phyloP scores from a whole-genome alignment of 2,797 vertebrate genomes.

The Austrolebias charrua region DNA sequence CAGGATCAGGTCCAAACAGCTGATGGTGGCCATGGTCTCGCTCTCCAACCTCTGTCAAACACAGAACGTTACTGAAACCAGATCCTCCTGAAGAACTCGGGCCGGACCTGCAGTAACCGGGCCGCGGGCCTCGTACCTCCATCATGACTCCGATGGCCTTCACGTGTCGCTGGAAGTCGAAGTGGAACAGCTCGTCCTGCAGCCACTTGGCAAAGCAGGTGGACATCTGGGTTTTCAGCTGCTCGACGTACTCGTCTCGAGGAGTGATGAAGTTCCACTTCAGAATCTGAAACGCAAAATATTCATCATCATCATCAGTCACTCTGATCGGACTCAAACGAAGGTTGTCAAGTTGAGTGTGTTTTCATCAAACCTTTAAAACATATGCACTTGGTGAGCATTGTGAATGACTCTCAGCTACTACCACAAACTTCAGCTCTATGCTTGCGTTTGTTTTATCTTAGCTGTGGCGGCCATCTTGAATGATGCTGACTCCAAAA shows the following conservation, averaged over 20 bases:
- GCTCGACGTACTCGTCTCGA: conserved; percentile 95
- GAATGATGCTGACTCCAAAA: too few species aligned
- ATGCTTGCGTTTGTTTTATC: too few species aligned
- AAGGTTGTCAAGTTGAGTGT: too few species aligned
- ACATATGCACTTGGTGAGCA: too few species aligned
- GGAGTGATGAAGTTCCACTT: conserved; percentile 98
- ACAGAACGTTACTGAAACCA: not conserved
- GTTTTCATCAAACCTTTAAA: too few species aligned
- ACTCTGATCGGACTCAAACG: too few species aligned
- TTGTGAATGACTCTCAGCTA: too few species aligned
- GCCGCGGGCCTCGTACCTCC: conserved; percentile 78
- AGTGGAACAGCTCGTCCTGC: conserved; percentile 95
- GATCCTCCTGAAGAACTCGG: too few species aligned
- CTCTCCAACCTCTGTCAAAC: conserved; percentile 86
- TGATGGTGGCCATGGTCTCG: conserved; percentile 90
- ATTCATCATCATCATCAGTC: not conserved
- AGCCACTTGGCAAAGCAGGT: conserved; percentile 93
- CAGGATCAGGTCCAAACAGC: conserved; percentile 93
- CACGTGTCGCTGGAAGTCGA: conserved; percentile 96
- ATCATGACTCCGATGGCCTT: conserved; percentile 93
- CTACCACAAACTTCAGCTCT: too few species aligned
- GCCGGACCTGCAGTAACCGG: not conserved
- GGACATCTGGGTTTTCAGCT: conserved; percentile 94
- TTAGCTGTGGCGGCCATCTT: too few species aligned
- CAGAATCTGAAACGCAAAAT: conserved; percentile 79